Conservation (phyloP, 2,888 invertebrate species). For the Amphipoea oculea region DNA sequence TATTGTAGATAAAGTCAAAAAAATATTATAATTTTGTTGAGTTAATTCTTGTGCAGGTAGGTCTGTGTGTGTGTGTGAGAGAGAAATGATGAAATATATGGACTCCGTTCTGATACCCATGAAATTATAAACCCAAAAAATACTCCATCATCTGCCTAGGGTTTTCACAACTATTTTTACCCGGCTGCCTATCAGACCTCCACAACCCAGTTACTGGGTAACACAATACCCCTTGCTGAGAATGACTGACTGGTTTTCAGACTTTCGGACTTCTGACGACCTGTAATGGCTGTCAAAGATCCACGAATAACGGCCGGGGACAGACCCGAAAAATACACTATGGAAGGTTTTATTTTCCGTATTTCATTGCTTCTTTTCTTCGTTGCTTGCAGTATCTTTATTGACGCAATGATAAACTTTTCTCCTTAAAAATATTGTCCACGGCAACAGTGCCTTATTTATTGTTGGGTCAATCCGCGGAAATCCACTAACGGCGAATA, state of each 20-base stretch:
- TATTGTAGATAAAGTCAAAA: no score
- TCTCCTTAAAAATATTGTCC: constrained; percentile 24
- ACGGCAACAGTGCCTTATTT: constrained; percentile 23
- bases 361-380: neutral
- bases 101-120: neutral
- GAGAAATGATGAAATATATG: neutral
- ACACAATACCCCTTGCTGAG: neutral
- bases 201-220: neutral
- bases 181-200: neutral
- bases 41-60: neutral
- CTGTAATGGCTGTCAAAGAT: neutral
- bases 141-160: neutral
- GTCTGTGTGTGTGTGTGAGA: neutral
- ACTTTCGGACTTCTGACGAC: neutral
- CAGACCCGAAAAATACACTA: neutral
- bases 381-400: neutral
- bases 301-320: neutral
- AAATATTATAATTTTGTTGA: neutral
- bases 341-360: neutral
- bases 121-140: neutral
- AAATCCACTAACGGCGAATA: no score
- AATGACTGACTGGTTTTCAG: neutral
- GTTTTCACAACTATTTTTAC: neutral
- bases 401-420: constrained; percentile 7
- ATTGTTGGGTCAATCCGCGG: no score